phyloP scores from a whole-genome alignment of 2,797 vertebrate genomes.

The Trachops cirrhosus region DNA sequence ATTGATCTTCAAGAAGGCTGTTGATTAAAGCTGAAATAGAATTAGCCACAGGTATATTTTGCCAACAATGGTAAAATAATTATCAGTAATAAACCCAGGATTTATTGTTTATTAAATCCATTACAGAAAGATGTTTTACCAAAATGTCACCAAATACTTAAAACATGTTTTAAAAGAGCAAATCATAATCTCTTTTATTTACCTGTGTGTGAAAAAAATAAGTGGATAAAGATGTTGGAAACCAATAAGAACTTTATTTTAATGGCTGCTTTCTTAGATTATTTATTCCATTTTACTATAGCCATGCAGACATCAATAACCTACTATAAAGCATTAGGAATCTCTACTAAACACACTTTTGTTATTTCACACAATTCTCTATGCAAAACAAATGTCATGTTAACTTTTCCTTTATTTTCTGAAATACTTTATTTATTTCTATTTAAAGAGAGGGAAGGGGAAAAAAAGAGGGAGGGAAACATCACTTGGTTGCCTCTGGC shows the following conservation, averaged over 20 bases:
- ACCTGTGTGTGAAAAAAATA: neutral
- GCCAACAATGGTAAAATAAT: constrained; percentile 61
- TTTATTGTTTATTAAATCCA: constrained; percentile 70
- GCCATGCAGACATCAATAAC: neutral
- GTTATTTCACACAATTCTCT: constrained; percentile 24
- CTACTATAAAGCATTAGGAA: neutral
- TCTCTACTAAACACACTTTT: neutral
- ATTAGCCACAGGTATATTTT: constrained; percentile 77
- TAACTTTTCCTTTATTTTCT: neutral
- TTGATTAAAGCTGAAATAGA: constrained; percentile 57
- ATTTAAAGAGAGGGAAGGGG: neutral
- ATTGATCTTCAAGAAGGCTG: constrained; percentile 75
- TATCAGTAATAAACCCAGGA: constrained; percentile 69
- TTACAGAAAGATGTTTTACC: constrained; percentile 36
- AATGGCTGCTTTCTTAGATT: neutral
- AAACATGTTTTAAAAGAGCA: constrained; percentile 53
- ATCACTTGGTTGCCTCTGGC: neutral
- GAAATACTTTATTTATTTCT: neutral
- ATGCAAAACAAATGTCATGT: neutral
- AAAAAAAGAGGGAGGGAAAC: neutral
- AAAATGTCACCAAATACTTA: constrained; percentile 53
- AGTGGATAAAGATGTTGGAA: neutral
- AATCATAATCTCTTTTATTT: constrained; percentile 32
- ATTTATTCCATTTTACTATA: neutral
- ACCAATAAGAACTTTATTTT: constrained; percentile 38